Evolutionary conservation across 2,797 vertebrate species (phyloP).

Genomic region (Halcyon chelicuti): DNA sequence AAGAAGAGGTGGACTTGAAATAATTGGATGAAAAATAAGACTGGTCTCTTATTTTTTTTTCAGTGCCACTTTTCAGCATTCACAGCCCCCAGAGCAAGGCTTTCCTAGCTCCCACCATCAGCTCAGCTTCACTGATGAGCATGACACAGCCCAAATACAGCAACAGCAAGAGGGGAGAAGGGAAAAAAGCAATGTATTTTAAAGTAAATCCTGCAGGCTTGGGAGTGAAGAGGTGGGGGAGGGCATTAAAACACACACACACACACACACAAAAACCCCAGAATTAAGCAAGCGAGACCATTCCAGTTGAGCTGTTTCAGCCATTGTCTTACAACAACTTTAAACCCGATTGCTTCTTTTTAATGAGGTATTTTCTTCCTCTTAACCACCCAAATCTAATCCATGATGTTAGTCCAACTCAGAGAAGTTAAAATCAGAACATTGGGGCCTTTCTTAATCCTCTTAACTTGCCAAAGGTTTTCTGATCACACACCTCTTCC

Average conservation of each 20-base stretch:
- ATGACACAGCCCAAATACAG: neutral
- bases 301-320: conserved; percentile 73
- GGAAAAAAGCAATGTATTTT: neutral
- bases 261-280: neutral
- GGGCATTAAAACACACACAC: conserved; percentile 22
- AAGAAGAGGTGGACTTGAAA: neutral
- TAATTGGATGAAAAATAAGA: neutral
- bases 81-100: neutral
- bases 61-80: neutral
- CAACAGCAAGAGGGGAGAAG: neutral
- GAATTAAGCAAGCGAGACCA: conserved; percentile 70
- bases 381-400: conserved; percentile 74
- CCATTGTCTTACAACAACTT: conserved; percentile 70
- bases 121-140: accelerated
- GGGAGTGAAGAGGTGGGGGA: conserved; percentile 41
- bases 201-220: neutral
- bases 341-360: conserved; percentile 66
- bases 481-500: conserved; percentile 57
- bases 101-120: neutral
- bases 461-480: conserved; percentile 62
- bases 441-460: conserved; percentile 44
- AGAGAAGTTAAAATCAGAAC: conserved; percentile 37
- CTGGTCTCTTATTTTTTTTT: neutral
- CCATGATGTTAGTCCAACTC: conserved; percentile 48
- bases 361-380: conserved; percentile 75